These are phyloP conservation scores for Hydrochoerus hydrochaeris DNA, from an alignment of 2,113 vertebrate species.

Conservation along the genomic window DNA sequence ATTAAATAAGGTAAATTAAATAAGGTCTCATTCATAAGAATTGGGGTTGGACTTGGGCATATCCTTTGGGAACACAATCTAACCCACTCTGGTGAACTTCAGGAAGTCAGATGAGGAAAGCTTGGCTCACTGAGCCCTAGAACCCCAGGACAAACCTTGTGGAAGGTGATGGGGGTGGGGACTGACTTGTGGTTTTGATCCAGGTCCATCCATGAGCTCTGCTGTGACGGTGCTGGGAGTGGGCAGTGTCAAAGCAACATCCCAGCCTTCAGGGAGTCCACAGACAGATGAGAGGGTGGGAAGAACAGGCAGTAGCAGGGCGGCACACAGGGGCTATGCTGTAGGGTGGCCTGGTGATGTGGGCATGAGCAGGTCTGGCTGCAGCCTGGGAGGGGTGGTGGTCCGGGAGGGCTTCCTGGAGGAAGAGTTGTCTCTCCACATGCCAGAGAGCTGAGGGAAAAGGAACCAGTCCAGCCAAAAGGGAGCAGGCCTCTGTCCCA, in stretches of 20 bases:
- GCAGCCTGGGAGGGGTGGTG: not conserved
- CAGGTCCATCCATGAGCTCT: not conserved
- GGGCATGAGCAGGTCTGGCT: not conserved
- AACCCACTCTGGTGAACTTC: not conserved
- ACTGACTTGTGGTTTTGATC: not conserved
- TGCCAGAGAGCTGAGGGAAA: not conserved
- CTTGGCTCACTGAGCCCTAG: not conserved
- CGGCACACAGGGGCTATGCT: not conserved
- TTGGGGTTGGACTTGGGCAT: not conserved
- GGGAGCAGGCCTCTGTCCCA: not conserved
- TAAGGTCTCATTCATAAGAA: not conserved
- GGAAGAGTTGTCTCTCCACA: not conserved
- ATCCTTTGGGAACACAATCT: not conserved
- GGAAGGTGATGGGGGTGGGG: not conserved
- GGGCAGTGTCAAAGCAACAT: not conserved
- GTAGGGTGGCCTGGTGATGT: not conserved
- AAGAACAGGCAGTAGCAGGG: not conserved
- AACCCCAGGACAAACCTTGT: not conserved
- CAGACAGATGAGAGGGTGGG: not conserved
- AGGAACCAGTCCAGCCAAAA: not conserved
- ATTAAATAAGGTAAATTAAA: not conserved
- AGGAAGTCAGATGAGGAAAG: not conserved
- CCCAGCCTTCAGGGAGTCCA: not conserved
- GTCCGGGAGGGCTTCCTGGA: conserved; percentile 15
- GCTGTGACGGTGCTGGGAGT: not conserved